Conservation (phyloP, 64 coral and sea anemone species). For the Orbicella faveolata region DNA sequence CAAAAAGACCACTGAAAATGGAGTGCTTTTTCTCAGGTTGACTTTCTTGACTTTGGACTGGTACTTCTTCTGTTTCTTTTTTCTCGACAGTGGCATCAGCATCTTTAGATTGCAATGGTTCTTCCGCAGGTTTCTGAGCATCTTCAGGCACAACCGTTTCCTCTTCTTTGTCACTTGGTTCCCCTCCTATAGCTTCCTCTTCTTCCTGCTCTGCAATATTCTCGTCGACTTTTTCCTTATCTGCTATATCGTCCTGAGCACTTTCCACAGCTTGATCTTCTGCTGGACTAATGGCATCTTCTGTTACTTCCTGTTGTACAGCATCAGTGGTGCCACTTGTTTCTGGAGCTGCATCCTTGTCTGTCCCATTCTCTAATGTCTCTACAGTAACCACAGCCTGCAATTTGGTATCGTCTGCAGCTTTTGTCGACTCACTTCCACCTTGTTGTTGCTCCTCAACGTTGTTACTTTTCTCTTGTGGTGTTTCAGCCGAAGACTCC, state of each 20-base stretch:
- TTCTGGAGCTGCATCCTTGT: not conserved
- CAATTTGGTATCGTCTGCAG: not conserved
- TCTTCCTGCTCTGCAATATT: not conserved
- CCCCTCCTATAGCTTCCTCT: not conserved
- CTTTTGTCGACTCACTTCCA: not conserved
- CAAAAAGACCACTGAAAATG: too few relatives aligned
- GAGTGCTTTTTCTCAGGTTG: not conserved
- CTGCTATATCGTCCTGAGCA: not conserved
- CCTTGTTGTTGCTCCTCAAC: not conserved
- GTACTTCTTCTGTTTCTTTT: not conserved
- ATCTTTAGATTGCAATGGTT: not conserved
- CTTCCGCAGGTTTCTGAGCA: not conserved
- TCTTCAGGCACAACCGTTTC: conserved; percentile 6
- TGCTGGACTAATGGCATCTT: not conserved
- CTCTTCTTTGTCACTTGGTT: not conserved
- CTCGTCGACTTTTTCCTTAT: conserved; percentile 8
- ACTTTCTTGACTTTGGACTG: not conserved
- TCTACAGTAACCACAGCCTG: not conserved
- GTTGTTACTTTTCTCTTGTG: not conserved
- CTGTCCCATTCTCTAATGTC: not conserved
- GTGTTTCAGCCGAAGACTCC: not conserved
- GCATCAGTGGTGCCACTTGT: not conserved
- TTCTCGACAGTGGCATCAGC: not conserved
- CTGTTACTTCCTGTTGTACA: not conserved
- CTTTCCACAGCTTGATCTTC: conserved; percentile 4